Conservation (phyloP, 2,113 vertebrate species). For the Lipotes vexillifer region DNA sequence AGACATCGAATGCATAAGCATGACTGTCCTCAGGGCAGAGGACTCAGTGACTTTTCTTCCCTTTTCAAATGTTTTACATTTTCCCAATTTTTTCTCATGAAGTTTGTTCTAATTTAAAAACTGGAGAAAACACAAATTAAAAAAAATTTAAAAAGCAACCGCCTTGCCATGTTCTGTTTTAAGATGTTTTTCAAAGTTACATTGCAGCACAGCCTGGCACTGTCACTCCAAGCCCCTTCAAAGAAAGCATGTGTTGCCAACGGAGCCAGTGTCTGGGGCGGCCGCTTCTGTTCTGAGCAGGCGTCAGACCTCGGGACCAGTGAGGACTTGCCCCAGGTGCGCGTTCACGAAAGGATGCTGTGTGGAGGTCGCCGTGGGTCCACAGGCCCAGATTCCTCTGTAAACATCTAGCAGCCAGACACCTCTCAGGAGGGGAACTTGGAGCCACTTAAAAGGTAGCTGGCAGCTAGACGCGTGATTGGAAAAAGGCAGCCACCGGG, state of each 20-base stretch:
- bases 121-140: slow-evolving; percentile 7
- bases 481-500: background rate
- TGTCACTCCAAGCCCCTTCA: background rate
- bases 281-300: background rate
- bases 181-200: slow-evolving; percentile 41
- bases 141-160: background rate
- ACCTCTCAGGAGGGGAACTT: background rate
- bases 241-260: background rate
- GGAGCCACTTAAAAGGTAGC: slow-evolving; percentile 31
- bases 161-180: slow-evolving; percentile 36
- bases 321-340: background rate
- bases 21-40: background rate
- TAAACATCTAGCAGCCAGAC: background rate
- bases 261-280: background rate
- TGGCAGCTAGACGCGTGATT: background rate
- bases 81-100: background rate
- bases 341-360: rapidly evolving
- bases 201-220: background rate
- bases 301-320: background rate
- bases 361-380: background rate
- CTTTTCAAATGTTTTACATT: background rate
- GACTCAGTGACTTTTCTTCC: background rate
- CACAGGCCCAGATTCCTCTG: background rate
- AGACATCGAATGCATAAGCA: rapidly evolving
- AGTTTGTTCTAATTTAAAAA: slow-evolving; percentile 69